Conservation (phyloP, 2,797 vertebrate species). For the Garrulus glandarius region DNA sequence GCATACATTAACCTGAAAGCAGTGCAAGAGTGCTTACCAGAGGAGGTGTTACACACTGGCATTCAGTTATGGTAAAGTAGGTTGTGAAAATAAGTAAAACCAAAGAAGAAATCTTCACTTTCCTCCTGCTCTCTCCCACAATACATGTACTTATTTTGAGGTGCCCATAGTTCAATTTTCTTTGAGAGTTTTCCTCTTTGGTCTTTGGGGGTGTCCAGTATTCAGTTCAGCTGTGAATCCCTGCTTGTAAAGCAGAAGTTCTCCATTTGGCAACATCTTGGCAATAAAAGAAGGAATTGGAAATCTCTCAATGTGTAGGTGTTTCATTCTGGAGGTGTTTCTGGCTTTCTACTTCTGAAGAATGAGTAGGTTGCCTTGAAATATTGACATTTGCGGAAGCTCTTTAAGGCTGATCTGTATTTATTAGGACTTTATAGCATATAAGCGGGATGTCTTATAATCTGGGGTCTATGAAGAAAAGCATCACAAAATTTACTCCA, state of each 20-base stretch:
- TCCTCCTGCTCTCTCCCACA: background rate
- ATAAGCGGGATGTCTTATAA: background rate
- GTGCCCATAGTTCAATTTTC: background rate
- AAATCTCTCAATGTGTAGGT: background rate
- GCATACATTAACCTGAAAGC: background rate
- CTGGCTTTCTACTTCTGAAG: conserved; percentile 14
- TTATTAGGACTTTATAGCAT: background rate
- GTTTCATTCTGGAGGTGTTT: conserved; percentile 5
- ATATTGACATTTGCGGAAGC: background rate
- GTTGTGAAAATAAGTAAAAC: background rate
- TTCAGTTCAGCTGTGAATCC: background rate
- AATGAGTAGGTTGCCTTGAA: conserved; percentile 23
- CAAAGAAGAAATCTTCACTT: background rate
- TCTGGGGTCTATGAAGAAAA: background rate
- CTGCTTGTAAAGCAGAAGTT: background rate
- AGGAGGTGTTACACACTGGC: background rate
- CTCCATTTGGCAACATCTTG: background rate
- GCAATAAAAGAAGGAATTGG: background rate
- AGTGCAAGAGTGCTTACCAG: background rate
- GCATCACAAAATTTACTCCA: background rate
- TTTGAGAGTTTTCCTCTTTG: background rate
- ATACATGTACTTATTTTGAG: background rate
- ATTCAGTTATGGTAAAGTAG: background rate
- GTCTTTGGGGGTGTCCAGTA: background rate
- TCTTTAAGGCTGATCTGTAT: background rate